Evolutionary conservation across 2,113 vertebrate species (phyloP).

Genomic region (Aramus guarauna): DNA sequence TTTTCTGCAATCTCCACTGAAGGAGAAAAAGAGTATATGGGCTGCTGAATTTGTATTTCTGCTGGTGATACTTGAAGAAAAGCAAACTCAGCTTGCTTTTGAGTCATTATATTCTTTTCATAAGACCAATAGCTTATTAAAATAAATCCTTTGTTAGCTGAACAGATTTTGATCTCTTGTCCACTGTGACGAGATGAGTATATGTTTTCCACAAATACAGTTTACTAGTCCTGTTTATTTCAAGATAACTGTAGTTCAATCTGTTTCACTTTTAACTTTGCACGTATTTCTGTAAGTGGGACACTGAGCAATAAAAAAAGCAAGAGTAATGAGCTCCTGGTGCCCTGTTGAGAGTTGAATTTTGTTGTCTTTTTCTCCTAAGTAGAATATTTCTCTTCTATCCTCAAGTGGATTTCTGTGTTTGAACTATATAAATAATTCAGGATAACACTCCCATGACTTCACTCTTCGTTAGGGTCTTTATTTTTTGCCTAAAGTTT

Average conservation of each 20-base stretch:
- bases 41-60: not conserved
- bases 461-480: not conserved
- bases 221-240: not conserved
- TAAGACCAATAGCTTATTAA: not conserved
- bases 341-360: not conserved
- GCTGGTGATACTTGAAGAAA: not conserved
- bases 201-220: not conserved
- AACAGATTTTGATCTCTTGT: not conserved
- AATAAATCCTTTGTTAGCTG: not conserved
- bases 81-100: not conserved
- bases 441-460: not conserved
- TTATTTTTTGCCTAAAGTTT: not conserved
- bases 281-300: not conserved
- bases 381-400: not conserved
- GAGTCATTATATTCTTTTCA: not conserved
- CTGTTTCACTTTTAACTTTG: not conserved
- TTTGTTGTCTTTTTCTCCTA: not conserved
- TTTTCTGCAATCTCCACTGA: not conserved
- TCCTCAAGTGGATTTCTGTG: not conserved
- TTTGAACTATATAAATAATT: slow-evolving; percentile 15
- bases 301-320: not conserved
- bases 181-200: not conserved
- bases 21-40: not conserved
- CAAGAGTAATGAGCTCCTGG: not conserved
- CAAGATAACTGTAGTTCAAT: not conserved